Base-by-base conservation (phyloP, 1,140 invertebrate genomes). In the Ceratina calcarata region DNA sequence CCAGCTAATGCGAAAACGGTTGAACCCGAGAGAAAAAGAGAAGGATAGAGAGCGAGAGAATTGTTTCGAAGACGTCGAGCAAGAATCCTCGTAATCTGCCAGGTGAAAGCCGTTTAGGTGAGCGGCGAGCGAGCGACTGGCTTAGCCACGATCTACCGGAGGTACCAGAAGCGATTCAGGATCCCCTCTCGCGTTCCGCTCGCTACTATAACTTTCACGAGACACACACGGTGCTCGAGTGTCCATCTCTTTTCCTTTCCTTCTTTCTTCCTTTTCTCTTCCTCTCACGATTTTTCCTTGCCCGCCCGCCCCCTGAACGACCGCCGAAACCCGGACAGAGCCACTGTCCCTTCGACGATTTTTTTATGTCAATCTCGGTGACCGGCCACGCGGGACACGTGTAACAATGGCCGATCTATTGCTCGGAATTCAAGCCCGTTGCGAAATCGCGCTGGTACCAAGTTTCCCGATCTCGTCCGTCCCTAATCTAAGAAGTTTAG, bases 81-180 rank as follows among this genome's bases (percentile, higher is more conserved):
- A 74, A 82, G 75, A 55, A 84, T 82, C 70, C 13, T 78, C 76
- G 57, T 58, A 58, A 84, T 77, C 72, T 78, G 78, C 78, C 78
- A 81, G 78, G 83, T 84, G 83, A 85, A 85, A 85, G 83, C 83
- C 78, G 83, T 81, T 80, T 80, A 85, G 83, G 83, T 85, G 83
- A 85, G 58, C 83, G 82, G 79, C 60, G 73, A 83, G 65, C 78
- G 64, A 84, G 61, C 83, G 83, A 85, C 83, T 85, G 83, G 78
- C 82, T 60, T 76, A 83, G 78, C 69, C 78, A 77, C 74, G 82
- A 75, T 84, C 78, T 73, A 71, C 82, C 82, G 64, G 80, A 85
- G 82, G 64, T 85, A 85, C 70, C 83, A 62, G 76, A 84, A 79
- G 72, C 78, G 78, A 83, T 85, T 71, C 83, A 84, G 71, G 69